phyloP scores from a whole-genome alignment of 2,797 vertebrate genomes.

The Bradypus variegatus region DNA sequence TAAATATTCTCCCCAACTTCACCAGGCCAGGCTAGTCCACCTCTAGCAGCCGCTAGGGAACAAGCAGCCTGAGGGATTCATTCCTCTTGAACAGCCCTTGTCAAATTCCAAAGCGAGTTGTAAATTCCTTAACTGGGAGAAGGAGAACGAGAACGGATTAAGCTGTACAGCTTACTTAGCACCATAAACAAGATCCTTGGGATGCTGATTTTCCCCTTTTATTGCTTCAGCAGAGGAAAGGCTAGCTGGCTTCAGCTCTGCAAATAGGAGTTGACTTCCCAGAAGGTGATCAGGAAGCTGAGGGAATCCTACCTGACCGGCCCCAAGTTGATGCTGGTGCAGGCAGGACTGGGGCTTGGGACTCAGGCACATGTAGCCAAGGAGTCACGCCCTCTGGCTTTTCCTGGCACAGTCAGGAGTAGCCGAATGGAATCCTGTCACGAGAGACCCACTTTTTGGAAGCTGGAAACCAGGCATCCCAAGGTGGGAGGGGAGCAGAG shows the following conservation, averaged over 20 bases:
- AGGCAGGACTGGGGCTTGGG: neutral
- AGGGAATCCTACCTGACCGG: neutral
- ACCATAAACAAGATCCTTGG: slow-evolving; percentile 95
- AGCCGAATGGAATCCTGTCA: slow-evolving; percentile 2
- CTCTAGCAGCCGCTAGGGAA: slow-evolving; percentile 26
- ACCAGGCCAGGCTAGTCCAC: neutral
- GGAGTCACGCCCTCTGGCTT: neutral
- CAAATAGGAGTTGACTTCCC: slow-evolving; percentile 30
- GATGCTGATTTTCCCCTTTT: slow-evolving; percentile 81
- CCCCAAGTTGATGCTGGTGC: neutral
- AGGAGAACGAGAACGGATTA: slow-evolving; percentile 80
- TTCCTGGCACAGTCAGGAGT: neutral
- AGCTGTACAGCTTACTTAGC: slow-evolving; percentile 90
- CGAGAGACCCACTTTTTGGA: neutral
- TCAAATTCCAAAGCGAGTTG: slow-evolving; percentile 89
- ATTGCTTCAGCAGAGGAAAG: slow-evolving; percentile 70
- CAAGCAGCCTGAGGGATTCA: slow-evolving; percentile 84
- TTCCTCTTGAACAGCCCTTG: slow-evolving; percentile 85
- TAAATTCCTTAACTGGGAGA: slow-evolving; percentile 94
- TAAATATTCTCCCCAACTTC: slow-evolving; percentile 76
- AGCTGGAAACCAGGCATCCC: neutral
- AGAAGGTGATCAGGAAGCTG: neutral
- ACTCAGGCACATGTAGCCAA: neutral
- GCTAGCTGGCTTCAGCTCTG: slow-evolving; percentile 16
- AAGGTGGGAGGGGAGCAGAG: neutral